phyloP scores from a whole-genome alignment of 2,797 vertebrate species.

The Platalea minor region DNA sequence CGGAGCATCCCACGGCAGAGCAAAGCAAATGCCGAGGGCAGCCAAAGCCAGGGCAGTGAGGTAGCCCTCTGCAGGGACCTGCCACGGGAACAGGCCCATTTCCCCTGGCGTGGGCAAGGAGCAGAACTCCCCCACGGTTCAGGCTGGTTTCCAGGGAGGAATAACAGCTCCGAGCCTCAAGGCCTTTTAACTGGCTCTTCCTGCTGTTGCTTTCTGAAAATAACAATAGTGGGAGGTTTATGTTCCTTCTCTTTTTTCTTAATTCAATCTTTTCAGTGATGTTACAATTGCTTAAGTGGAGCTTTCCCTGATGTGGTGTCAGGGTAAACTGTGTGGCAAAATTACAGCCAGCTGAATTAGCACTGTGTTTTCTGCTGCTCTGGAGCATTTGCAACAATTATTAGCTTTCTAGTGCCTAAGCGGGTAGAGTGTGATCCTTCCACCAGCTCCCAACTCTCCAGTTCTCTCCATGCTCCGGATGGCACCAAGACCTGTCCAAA shows the following conservation, averaged over 20 bases:
- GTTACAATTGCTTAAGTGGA: conserved; percentile 61
- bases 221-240: conserved; percentile 57
- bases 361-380: not conserved
- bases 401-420: not conserved
- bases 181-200: conserved; percentile 29
- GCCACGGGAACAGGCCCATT: fast-evolving
- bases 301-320: not conserved
- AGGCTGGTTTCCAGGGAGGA: conserved; percentile 1
- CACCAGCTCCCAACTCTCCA: not conserved
- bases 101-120: fast-evolving
- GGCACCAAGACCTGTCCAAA: not conserved
- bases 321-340: not conserved
- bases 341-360: not conserved
- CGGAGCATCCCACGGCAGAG: not conserved
- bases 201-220: conserved; percentile 35
- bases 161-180: conserved; percentile 11
- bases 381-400: not conserved
- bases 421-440: not conserved
- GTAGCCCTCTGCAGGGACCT: not conserved
- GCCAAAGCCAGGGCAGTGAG: not conserved
- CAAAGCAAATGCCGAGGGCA: not conserved
- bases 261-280: conserved; percentile 58
- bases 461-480: not conserved
- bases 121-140: not conserved
- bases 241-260: conserved; percentile 56